Percentiles rank a stretch among this genome's conserved stretches.
Conservation (phyloP, 2,113 vertebrate species). For the Cavia aperea region DNA sequence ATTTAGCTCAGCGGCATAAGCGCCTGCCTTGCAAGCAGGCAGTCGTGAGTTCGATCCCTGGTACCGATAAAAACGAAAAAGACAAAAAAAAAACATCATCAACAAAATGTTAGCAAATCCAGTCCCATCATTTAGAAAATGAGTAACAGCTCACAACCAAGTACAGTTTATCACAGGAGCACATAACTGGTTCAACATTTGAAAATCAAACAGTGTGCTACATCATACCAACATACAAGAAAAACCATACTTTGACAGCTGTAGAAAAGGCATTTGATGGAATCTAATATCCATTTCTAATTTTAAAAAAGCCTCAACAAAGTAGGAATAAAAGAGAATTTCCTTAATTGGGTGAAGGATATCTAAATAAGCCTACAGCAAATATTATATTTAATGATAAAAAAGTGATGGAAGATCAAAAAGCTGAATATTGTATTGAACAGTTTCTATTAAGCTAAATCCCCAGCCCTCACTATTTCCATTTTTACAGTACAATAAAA, state of each 20-base stretch:
- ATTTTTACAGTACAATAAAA: background rate
- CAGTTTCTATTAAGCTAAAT: background rate
- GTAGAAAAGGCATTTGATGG: background rate
- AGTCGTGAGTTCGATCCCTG: too few species aligned
- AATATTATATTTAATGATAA: background rate
- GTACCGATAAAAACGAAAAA: too few species aligned
- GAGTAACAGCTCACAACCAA: background rate
- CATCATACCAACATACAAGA: background rate
- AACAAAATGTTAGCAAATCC: background rate
- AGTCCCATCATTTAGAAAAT: background rate
- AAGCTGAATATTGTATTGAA: background rate
- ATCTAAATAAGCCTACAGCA: background rate
- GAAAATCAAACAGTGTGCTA: background rate
- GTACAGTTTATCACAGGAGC: background rate
- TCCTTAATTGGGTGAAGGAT: background rate
- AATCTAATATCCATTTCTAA: background rate
- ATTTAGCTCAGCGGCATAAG: too few species aligned
- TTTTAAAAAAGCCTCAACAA: background rate
- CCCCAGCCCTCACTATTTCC: background rate
- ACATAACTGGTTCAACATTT: background rate
- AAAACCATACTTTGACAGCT: background rate
- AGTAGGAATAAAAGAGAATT: background rate
- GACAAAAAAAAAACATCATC: background rate
- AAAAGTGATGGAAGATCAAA: background rate
- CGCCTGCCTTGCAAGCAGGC: too few species aligned